Conservation (phyloP, 2,888 invertebrate species). For the Chloroclysta siterata region DNA sequence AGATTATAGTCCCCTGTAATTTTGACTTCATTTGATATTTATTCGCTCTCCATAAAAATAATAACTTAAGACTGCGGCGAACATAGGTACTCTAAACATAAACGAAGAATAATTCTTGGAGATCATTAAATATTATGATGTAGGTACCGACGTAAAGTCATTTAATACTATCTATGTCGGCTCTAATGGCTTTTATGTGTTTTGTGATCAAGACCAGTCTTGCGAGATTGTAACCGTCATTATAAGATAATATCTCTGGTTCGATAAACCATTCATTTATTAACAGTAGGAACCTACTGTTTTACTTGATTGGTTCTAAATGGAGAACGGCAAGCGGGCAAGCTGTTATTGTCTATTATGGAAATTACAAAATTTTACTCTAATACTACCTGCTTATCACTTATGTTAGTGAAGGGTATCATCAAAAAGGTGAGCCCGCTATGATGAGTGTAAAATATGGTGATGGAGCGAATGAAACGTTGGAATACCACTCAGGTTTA, state of each 20-base stretch:
- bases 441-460: no score
- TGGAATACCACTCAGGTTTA: no score
- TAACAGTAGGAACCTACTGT: conserved; percentile 16
- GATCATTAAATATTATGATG: neutral
- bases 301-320: conserved; percentile 10
- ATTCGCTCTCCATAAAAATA: neutral
- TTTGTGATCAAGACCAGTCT: conserved; percentile 22
- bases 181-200: conserved; percentile 25
- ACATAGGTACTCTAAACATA: neutral
- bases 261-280: conserved; percentile 21
- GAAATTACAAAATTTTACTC: neutral
- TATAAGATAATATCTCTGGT: conserved; percentile 19
- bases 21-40: neutral
- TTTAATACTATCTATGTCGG: conserved; percentile 7
- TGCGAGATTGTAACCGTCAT: conserved; percentile 19
- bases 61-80: neutral
- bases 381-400: neutral
- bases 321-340: conserved; percentile 6
- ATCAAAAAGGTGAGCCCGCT: no score
- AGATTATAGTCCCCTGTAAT: neutral
- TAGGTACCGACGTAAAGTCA: neutral
- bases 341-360: neutral
- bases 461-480: no score
- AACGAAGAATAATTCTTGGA: neutral
- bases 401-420: no score